These are phyloP conservation scores for Threskiornis aethiopicus DNA, from an alignment of 2,797 vertebrate species.

Conservation along the genomic window DNA sequence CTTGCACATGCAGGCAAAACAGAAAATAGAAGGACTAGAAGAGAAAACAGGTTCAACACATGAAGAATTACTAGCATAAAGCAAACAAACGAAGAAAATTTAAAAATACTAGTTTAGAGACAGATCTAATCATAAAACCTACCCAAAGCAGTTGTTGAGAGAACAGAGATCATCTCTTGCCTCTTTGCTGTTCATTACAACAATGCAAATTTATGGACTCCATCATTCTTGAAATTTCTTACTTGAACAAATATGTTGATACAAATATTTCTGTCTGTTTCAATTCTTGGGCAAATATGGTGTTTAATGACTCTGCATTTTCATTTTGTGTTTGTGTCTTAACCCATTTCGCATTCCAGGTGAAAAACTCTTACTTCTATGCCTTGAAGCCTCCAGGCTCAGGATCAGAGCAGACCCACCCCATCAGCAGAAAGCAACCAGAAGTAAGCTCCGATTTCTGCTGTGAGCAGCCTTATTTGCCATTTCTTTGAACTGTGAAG, in stretches of 20 bases:
- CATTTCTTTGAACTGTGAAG: not conserved
- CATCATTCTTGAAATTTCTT: not conserved
- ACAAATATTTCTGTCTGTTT: not conserved
- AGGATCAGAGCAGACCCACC: fast-evolving
- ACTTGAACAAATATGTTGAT: not conserved
- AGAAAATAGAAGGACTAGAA: not conserved
- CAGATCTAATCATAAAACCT: not conserved
- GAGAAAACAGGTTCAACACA: not conserved
- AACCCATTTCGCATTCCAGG: not conserved
- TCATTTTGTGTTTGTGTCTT: not conserved
- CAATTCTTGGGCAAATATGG: not conserved
- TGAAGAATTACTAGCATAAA: not conserved
- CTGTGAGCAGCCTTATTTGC: not conserved
- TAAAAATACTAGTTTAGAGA: not conserved
- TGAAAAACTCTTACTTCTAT: not conserved
- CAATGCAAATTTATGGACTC: not conserved
- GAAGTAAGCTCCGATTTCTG: not conserved
- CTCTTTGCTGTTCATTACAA: not conserved
- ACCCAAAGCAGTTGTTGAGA: not conserved
- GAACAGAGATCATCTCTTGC: not conserved
- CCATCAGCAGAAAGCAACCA: not conserved
- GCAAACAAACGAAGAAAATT: not conserved
- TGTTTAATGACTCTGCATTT: not conserved
- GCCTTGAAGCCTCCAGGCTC: not conserved
- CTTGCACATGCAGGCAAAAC: not conserved